Percentiles rank a stretch among this genome's conserved stretches.
These are phyloP conservation scores for Melipona bicolor DNA, from an alignment of 2,888 invertebrate species.

Conservation along the genomic window DNA sequence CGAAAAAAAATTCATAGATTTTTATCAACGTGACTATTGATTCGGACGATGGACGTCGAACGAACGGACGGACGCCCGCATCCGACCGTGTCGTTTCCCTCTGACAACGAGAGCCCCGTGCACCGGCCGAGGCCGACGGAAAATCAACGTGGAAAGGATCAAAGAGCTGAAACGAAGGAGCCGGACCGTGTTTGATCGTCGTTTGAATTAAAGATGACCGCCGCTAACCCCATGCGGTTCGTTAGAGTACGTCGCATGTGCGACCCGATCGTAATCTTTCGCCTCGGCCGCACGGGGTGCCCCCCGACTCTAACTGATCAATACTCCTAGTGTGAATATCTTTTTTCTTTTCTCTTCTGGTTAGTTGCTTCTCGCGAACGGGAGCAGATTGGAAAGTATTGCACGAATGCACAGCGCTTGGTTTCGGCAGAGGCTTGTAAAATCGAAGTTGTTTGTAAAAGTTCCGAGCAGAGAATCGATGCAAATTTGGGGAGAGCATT, in stretches of 20 bases:
- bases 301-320: slow-evolving; percentile 10
- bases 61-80: slow-evolving; percentile 27
- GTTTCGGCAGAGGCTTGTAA: not conserved
- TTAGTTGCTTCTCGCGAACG: not conserved
- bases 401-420: not conserved
- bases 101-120: slow-evolving; percentile 16
- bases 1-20: slow-evolving; percentile 46
- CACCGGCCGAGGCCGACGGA: slow-evolving; percentile 16
- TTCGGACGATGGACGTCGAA: slow-evolving; percentile 17
- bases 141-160: slow-evolving; percentile 57
- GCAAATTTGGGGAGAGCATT: not conserved
- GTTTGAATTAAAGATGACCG: slow-evolving; percentile 64
- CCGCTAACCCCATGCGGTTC: slow-evolving; percentile 11
- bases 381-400: not conserved
- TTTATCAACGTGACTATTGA: slow-evolving; percentile 37
- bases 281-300: not conserved
- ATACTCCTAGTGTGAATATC: not conserved
- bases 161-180: slow-evolving; percentile 50
- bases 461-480: not conserved
- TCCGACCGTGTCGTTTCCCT: slow-evolving; percentile 20
- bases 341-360: not conserved
- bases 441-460: not conserved
- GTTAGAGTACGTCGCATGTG: slow-evolving; percentile 47
- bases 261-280: slow-evolving; percentile 42
- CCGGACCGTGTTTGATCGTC: slow-evolving; percentile 59